Evolutionary conservation across 1,140 invertebrate genomes (phyloP).

Genomic region (Lepidurus apus): DNA sequence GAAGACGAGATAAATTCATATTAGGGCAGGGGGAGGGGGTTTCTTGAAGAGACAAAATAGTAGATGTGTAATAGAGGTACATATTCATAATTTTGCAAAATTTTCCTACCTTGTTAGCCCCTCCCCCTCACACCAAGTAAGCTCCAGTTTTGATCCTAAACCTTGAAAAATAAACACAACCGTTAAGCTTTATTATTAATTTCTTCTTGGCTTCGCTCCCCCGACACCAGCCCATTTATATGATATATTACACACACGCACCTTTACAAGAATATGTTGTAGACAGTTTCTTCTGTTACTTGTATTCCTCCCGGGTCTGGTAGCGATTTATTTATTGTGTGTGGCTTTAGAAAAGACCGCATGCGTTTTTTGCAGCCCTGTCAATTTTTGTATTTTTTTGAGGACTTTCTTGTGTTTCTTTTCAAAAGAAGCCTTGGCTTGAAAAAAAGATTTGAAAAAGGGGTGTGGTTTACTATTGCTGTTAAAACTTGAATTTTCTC

Average conservation of each 20-base stretch:
- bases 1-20: not conserved
- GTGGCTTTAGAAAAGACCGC: conserved; percentile 21
- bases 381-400: not conserved
- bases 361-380: not conserved
- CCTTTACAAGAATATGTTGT: not conserved
- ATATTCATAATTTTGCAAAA: not conserved
- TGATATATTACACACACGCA: not conserved
- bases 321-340: not conserved
- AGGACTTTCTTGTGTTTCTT: not conserved
- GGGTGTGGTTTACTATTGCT: conserved; percentile 4
- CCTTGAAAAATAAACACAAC: not conserved
- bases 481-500: not conserved
- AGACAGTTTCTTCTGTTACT: not conserved
- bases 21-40: not conserved
- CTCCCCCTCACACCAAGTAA: not conserved
- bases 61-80: conserved; percentile 7
- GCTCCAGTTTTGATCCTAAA: not conserved
- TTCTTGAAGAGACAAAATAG: not conserved
- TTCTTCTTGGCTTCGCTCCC: not conserved
- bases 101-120: conserved; percentile 3
- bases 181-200: not conserved
- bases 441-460: not conserved
- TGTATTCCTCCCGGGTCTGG: not conserved
- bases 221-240: not conserved
- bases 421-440: not conserved